Percentiles rank a stretch among this genome's conserved stretches.
phyloP scores from a whole-genome alignment of 1,140 invertebrate species.

The Arctopsyche grandis region DNA sequence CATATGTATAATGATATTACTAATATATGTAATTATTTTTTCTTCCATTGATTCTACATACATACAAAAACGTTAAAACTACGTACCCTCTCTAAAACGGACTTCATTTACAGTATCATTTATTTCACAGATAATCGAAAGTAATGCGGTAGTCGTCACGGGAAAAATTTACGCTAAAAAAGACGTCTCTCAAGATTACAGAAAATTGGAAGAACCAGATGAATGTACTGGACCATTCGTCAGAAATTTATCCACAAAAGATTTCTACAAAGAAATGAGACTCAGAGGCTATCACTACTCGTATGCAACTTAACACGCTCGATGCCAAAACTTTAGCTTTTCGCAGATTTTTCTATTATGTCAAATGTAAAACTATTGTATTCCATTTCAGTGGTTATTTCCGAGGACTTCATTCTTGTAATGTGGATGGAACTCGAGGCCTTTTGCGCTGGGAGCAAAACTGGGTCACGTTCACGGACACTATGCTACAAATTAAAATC shows the following conservation, averaged over 20 bases:
- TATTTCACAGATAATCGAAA: constrained; percentile 76
- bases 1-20: no score
- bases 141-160: constrained; percentile 79
- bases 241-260: constrained; percentile 70
- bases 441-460: constrained; percentile 74
- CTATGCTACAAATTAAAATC: constrained; percentile 89
- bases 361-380: background rate
- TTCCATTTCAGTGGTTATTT: constrained; percentile 70
- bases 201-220: constrained; percentile 60
- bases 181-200: constrained; percentile 63
- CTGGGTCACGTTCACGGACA: constrained; percentile 94
- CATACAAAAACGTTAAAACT: no score
- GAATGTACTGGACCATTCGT: constrained; percentile 63
- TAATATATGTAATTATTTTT: no score
- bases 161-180: constrained; percentile 72
- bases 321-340: background rate
- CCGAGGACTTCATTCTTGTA: constrained; percentile 68
- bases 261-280: constrained; percentile 93
- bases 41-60: no score
- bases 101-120: no score
- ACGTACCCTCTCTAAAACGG: no score
- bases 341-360: no score
- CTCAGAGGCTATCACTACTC: constrained; percentile 93
- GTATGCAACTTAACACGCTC: constrained; percentile 57
- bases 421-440: constrained; percentile 63